Evolutionary conservation across 2,113 vertebrate genomes (phyloP).

Genomic region (Cephalopterus ornatus): DNA sequence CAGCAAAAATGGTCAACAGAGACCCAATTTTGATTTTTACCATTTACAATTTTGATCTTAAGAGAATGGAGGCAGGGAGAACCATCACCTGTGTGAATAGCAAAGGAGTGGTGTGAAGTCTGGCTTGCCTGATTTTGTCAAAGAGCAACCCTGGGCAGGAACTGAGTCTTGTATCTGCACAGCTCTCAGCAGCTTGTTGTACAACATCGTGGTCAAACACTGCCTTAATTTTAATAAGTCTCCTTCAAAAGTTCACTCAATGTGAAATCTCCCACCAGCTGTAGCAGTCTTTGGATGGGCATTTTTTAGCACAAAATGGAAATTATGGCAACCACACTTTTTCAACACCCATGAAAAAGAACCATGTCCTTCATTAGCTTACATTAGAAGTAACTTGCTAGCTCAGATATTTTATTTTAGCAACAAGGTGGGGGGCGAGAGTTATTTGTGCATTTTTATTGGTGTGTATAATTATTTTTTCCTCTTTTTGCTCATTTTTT

Average conservation of each 20-base stretch:
- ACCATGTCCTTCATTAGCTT: background rate
- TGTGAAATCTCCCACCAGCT: background rate
- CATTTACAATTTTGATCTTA: background rate
- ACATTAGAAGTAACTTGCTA: background rate
- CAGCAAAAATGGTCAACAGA: background rate
- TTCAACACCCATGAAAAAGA: background rate
- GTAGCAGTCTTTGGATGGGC: background rate
- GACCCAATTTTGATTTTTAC: background rate
- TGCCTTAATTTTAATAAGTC: background rate
- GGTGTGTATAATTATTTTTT: background rate
- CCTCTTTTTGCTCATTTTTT: background rate
- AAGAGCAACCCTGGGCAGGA: background rate
- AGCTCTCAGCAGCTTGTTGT: background rate
- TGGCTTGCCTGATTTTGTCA: background rate
- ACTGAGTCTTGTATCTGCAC: background rate
- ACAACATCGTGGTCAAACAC: background rate
- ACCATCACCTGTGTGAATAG: background rate
- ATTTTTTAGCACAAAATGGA: background rate
- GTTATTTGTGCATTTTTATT: background rate
- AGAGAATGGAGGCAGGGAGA: fast-evolving
- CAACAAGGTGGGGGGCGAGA: background rate
- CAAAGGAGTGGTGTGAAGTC: fast-evolving
- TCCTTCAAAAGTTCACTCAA: background rate
- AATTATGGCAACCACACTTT: fast-evolving
- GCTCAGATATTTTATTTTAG: background rate